These are phyloP conservation scores for Chrysemys picta DNA, from an alignment of 2,113 vertebrate genomes.

Conservation along the genomic window DNA sequence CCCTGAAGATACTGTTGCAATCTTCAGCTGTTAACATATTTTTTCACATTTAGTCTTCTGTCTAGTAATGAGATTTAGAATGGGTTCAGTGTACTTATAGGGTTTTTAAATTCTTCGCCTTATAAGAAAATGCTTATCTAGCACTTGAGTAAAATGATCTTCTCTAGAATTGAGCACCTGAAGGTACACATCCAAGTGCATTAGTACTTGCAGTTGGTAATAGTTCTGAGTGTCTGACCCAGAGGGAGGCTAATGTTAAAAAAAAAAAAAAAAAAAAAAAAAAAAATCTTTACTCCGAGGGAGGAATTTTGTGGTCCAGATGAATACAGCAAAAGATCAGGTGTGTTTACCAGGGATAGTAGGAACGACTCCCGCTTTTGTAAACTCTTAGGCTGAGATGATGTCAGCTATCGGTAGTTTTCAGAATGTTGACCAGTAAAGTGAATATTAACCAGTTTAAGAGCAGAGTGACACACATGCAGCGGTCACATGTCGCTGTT, in stretches of 20 bases:
- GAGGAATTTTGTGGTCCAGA: background rate
- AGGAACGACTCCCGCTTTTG: background rate
- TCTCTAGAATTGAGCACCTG: background rate
- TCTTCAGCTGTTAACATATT: background rate
- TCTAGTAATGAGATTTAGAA: background rate
- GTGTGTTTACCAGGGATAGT: background rate
- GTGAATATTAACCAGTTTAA: constrained; percentile 45
- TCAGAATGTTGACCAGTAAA: background rate
- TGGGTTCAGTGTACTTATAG: background rate
- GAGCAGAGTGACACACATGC: background rate
- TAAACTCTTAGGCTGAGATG: background rate
- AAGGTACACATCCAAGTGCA: background rate
- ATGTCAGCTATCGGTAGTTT: background rate
- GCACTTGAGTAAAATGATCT: background rate
- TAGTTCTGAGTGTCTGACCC: background rate
- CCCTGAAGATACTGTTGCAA: background rate
- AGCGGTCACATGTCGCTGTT: accelerated
- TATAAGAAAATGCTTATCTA: background rate
- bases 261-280: background rate
- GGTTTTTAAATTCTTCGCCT: background rate
- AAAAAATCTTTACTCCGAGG: background rate
- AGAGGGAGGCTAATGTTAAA: background rate
- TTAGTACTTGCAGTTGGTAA: background rate
- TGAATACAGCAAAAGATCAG: background rate
- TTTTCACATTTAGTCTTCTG: background rate